phyloP scores from a whole-genome alignment of 2,113 vertebrate species.

The Anarhynchus alexandrinus region DNA sequence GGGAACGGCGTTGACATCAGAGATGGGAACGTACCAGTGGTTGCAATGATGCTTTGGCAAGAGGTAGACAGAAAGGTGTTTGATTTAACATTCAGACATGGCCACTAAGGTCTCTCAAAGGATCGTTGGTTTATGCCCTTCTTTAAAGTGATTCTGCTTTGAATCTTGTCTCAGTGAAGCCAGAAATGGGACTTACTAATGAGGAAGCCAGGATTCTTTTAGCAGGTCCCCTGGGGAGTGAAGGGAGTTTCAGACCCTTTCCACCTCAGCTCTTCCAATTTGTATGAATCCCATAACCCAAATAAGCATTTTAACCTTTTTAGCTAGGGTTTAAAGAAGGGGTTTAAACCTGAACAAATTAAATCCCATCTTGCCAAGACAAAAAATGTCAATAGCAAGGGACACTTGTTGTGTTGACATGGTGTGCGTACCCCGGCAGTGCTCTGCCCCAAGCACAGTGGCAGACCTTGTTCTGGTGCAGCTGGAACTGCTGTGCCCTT shows the following conservation, averaged over 20 bases:
- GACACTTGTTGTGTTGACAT: not conserved
- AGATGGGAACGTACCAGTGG: accelerated
- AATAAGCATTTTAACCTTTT: not conserved
- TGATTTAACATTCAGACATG: not conserved
- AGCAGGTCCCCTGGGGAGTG: not conserved
- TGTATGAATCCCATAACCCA: not conserved
- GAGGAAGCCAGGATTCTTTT: not conserved
- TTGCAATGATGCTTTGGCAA: not conserved
- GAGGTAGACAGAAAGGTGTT: not conserved
- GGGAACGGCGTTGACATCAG: not conserved
- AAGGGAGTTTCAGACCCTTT: not conserved
- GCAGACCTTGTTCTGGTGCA: not conserved
- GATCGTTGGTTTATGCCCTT: not conserved
- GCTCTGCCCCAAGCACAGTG: not conserved
- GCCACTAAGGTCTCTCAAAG: not conserved
- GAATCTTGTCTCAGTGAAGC: not conserved
- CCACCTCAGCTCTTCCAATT: not conserved
- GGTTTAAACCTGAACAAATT: not conserved
- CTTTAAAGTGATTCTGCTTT: not conserved
- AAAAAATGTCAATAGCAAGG: not conserved
- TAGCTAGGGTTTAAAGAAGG: not conserved
- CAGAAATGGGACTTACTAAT: not conserved
- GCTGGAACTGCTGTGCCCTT: not conserved
- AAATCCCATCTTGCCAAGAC: not conserved
- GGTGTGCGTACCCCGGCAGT: accelerated